phyloP scores from a whole-genome alignment of 2,113 vertebrate genomes.

The Phycodurus eques region DNA sequence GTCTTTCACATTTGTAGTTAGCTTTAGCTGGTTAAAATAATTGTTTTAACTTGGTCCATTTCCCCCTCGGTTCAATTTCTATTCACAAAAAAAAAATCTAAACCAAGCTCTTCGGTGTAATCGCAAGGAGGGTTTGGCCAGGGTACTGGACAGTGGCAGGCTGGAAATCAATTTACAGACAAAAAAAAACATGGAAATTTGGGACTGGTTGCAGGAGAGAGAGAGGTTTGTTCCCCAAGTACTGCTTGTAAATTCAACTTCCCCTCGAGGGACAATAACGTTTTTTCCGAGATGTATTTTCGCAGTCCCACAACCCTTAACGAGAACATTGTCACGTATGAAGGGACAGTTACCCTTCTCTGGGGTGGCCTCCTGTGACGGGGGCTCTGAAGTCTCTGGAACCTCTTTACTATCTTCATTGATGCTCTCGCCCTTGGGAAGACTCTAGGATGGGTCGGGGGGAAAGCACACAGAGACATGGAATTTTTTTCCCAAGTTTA shows the following conservation, averaged over 20 bases:
- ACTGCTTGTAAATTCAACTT: background rate
- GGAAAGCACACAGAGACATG: background rate
- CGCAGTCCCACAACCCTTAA: background rate
- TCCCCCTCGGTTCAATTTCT: too few species aligned
- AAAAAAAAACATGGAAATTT: background rate
- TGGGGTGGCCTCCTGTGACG: slow-evolving; percentile 86
- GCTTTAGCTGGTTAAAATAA: too few species aligned
- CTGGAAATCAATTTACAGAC: background rate
- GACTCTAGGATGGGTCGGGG: slow-evolving; percentile 75
- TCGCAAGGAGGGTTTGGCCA: background rate
- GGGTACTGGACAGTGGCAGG: background rate
- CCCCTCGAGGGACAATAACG: background rate
- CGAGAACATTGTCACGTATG: background rate
- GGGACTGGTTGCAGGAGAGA: background rate
- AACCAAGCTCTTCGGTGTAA: too few species aligned
- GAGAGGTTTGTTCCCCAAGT: background rate
- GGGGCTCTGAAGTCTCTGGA: slow-evolving; percentile 78
- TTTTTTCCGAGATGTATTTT: background rate
- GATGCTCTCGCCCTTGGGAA: slow-evolving; percentile 82
- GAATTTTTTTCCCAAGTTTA: background rate
- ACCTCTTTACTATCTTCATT: slow-evolving; percentile 83
- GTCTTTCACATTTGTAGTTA: too few species aligned
- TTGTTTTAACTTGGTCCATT: too few species aligned
- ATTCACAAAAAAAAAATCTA: too few species aligned
- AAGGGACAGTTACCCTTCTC: slow-evolving; percentile 82